Evolutionary conservation across 2,113 vertebrate species (phyloP).

Genomic region (Nothobranchius kuhntae): DNA sequence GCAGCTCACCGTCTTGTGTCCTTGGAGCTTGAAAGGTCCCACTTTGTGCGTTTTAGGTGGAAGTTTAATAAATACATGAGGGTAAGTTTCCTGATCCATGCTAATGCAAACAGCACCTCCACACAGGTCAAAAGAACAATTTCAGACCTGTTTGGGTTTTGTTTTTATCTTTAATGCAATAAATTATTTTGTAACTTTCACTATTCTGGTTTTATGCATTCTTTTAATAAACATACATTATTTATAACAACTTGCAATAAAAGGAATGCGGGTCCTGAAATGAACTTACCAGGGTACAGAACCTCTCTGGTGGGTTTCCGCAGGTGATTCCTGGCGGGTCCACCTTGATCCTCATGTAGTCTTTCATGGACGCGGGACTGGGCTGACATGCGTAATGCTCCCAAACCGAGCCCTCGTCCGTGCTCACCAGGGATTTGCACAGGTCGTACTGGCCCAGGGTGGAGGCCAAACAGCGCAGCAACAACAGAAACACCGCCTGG

Average conservation of each 20-base stretch:
- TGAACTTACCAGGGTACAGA: slow-evolving; percentile 96
- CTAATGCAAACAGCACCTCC: slow-evolving; percentile 34
- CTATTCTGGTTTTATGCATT: no score
- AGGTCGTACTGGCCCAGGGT: slow-evolving; percentile 91
- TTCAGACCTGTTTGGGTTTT: slow-evolving; percentile 29
- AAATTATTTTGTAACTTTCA: not conserved
- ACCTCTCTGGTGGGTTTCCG: slow-evolving; percentile 92
- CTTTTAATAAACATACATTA: no score
- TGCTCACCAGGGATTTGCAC: slow-evolving; percentile 97
- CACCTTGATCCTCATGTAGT: slow-evolving; percentile 90
- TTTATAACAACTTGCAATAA: no score
- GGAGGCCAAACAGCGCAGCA: slow-evolving; percentile 85
- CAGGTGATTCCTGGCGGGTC: slow-evolving; percentile 93
- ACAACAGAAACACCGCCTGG: slow-evolving; percentile 78
- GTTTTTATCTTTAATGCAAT: not conserved
- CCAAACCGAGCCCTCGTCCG: slow-evolving; percentile 93
- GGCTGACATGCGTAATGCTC: slow-evolving; percentile 97
- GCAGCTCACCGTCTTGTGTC: slow-evolving; percentile 61
- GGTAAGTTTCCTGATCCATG: slow-evolving; percentile 52
- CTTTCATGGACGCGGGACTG: slow-evolving; percentile 88
- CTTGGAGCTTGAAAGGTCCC: slow-evolving; percentile 61
- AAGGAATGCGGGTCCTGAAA: not conserved
- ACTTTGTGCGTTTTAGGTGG: slow-evolving; percentile 44
- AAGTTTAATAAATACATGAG: slow-evolving; percentile 43
- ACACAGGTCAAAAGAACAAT: no score